Conservation (phyloP, 2,113 vertebrate genomes). For the Thalassarche chlororhynchos region DNA sequence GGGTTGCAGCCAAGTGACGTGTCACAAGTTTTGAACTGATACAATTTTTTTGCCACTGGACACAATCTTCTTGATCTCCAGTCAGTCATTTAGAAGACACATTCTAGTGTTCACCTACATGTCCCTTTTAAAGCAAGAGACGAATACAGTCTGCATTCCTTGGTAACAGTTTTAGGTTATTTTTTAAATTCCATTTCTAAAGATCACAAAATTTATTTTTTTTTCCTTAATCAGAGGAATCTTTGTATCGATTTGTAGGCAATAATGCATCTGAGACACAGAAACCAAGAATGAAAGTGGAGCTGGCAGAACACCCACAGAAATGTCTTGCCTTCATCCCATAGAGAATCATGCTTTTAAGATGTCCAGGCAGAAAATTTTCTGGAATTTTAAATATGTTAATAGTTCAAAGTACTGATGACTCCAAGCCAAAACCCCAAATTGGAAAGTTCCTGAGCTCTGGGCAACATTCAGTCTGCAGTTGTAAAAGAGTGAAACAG, state of each 20-base stretch:
- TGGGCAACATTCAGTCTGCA: background rate
- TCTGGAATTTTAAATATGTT: conserved; percentile 12
- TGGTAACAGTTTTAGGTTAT: background rate
- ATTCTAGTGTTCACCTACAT: background rate
- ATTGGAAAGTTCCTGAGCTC: conserved; percentile 3
- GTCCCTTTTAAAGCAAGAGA: background rate
- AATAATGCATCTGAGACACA: background rate
- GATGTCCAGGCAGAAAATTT: background rate
- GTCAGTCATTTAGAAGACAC: background rate
- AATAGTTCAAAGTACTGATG: background rate
- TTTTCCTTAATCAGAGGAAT: background rate
- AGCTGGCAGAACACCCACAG: background rate
- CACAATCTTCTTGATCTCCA: background rate
- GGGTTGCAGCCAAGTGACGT: background rate
- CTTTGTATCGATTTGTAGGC: background rate
- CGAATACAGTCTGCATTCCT: background rate
- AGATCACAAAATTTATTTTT: background rate
- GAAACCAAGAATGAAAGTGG: background rate
- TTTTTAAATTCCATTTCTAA: background rate
- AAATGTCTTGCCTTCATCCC: background rate
- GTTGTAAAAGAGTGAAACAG: background rate
- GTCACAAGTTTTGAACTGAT: background rate
- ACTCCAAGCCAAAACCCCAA: conserved; percentile 18
- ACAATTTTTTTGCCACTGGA: background rate
- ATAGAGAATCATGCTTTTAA: background rate